Evolutionary conservation across 2,888 invertebrate species (phyloP), one percentile per base, ranked within the genome.

Genomic region (Noctuana brunneofusca): DNA sequence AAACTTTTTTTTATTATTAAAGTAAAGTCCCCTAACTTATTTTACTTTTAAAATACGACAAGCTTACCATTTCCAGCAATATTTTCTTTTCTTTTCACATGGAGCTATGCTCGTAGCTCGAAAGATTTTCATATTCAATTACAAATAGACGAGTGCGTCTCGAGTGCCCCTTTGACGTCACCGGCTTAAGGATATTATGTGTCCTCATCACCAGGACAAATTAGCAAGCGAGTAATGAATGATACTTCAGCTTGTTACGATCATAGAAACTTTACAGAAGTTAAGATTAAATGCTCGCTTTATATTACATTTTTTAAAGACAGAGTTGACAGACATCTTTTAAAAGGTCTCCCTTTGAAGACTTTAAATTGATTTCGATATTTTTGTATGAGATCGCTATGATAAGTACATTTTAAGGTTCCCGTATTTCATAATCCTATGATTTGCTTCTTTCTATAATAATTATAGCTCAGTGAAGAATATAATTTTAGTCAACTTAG

Each of bases 101-200:
- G 3, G 12, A 24, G 30, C 54, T 24, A 18, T 5, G 38, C 76
- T 73, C 38, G 79, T 76, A 75, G 75, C 75, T 78, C 74, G 75
- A 86, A 87, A 88, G 87, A 87, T 89, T 89, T 90, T 90, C 87
- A 88, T 89, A 89, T 90, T 89, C 88, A 89, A 90, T 90, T 90
- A 89, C 88, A 89, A 89, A 90, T 86, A 89, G 86, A 89, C 87
- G 86, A 90, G 89, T 86, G 79, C 78, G 87, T 87, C 88, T 89
- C 85, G 72, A 89, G 88, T 75, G 78, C 74, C 75, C 79, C 87
- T 88, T 89, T 88, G 88, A 87, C 88, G 77, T 86, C 81, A 84
- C 78, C 83, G 52, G 62, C 66, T 80, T 80, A 83, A 77, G 83
- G 75, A 86, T 84, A 87, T 89, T 86, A 85, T 84, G 80, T 67